phyloP scores from a whole-genome alignment of 2,888 invertebrate species.

The Dicycla oo region DNA sequence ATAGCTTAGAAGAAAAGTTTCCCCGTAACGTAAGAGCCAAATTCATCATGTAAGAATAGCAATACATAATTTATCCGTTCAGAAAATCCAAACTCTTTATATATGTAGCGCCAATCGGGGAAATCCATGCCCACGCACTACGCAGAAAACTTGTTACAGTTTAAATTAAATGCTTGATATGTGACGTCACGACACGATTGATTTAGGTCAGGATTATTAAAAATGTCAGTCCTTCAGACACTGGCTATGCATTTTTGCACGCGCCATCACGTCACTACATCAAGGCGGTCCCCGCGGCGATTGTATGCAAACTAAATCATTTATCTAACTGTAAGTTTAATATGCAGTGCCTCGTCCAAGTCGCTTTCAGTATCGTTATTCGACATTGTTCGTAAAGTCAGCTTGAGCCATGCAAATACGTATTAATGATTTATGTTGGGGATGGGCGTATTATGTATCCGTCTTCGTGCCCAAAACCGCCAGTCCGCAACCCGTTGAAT shows the following conservation, averaged over 20 bases:
- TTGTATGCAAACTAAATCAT: slow-evolving; percentile 83
- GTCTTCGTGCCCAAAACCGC: slow-evolving; percentile 18
- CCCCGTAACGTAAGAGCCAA: neutral
- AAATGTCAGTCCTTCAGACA: slow-evolving; percentile 58
- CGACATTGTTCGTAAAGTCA: slow-evolving; percentile 61
- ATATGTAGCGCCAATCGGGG: neutral
- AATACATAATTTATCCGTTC: neutral
- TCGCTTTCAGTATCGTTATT: slow-evolving; percentile 70
- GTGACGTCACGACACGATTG: slow-evolving; percentile 30
- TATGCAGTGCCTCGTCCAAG: slow-evolving; percentile 66
- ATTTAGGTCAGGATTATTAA: slow-evolving; percentile 70
- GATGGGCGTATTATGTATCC: slow-evolving; percentile 44
- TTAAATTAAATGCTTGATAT: slow-evolving; percentile 29
- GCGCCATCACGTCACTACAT: slow-evolving; percentile 71
- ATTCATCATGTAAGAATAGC: neutral
- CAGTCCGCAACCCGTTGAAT: slow-evolving; percentile 28
- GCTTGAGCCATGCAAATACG: slow-evolving; percentile 50
- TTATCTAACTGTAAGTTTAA: slow-evolving; percentile 71
- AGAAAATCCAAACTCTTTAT: slow-evolving; percentile 17
- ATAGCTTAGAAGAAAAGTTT: slow-evolving; percentile 5
- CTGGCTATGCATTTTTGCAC: slow-evolving; percentile 81
- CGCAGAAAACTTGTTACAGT: slow-evolving; percentile 18
- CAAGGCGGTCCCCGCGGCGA: slow-evolving; percentile 67
- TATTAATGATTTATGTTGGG: slow-evolving; percentile 44
- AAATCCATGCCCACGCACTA: slow-evolving; percentile 15